A percentile compares a stretch with the other conserved stretches of the same genome.
Conservation (phyloP, 2,888 invertebrate genomes). For the Callinectes sapidus region DNA sequence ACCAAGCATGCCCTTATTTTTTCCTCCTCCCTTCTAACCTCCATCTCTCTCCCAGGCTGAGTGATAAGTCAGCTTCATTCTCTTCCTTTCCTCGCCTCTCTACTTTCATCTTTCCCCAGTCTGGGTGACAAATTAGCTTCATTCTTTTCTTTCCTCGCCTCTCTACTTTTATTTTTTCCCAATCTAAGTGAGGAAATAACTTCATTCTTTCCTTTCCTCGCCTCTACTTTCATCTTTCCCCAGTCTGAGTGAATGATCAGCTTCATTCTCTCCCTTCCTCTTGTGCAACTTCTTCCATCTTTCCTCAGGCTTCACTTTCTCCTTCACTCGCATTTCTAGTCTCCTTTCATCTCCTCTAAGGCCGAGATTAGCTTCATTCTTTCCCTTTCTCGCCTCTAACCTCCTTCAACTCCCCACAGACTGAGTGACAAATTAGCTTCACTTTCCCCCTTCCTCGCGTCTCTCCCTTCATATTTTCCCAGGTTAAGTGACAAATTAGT, state of each 20-base stretch:
- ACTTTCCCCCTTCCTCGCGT: too few relatives aligned
- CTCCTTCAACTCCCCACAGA: conserved; percentile 32
- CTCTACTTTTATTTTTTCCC: not conserved
- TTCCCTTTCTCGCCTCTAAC: too few relatives aligned
- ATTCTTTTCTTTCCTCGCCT: too few relatives aligned
- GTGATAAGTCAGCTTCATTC: conserved; percentile 62
- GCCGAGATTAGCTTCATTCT: conserved; percentile 51
- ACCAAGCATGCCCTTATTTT: too few relatives aligned
- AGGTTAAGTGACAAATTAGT: conserved; percentile 71
- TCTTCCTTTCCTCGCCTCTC: not conserved
- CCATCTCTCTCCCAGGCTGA: conserved; percentile 37
- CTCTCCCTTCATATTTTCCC: not conserved
- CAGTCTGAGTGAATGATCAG: too few relatives aligned
- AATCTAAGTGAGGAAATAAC: too few relatives aligned
- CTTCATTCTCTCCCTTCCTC: conserved; percentile 28
- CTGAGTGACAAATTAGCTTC: conserved; percentile 66
- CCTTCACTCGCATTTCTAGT: too few relatives aligned
- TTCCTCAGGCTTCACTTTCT: too few relatives aligned
- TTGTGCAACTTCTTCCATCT: too few relatives aligned
- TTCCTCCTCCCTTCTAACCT: too few relatives aligned
- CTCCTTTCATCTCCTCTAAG: conserved; percentile 16
- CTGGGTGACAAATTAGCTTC: conserved; percentile 67
- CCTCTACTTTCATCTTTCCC: not conserved
- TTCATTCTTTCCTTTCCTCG: too few relatives aligned
- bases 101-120: conserved; percentile 19